These are phyloP conservation scores for Melangyna quadrimaculata DNA, from an alignment of 2,888 invertebrate species.

Conservation along the genomic window DNA sequence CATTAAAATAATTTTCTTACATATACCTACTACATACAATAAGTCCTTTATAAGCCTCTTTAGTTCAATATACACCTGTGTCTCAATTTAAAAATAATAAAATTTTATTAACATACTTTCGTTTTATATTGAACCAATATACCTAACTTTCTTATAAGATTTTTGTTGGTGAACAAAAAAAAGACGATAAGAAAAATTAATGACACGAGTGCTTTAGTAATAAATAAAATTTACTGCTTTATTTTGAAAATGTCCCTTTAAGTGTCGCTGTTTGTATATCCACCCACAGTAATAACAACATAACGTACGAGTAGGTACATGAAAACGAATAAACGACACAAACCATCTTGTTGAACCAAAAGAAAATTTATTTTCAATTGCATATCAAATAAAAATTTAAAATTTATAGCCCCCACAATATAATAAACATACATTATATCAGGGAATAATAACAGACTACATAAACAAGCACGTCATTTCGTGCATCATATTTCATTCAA, in stretches of 20 bases:
- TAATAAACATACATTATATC: background rate
- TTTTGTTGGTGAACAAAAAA: background rate
- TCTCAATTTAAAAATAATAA: background rate
- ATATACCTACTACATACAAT: background rate
- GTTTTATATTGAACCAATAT: background rate
- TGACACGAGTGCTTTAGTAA: background rate
- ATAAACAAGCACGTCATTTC: constrained; percentile 22
- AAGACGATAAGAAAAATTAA: constrained; percentile 8
- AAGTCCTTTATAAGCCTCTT: background rate
- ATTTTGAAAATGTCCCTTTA: background rate
- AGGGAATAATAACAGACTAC: background rate
- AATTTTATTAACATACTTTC: background rate
- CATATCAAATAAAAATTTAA: constrained; percentile 22
- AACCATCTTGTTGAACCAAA: constrained; percentile 21
- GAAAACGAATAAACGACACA: background rate
- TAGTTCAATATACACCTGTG: background rate
- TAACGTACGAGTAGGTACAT: background rate
- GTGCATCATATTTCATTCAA: constrained; percentile 33
- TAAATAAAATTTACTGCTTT: constrained; percentile 27
- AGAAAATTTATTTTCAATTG: constrained; percentile 30
- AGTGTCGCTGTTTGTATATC: background rate
- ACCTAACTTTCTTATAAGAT: background rate
- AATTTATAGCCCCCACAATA: constrained; percentile 13
- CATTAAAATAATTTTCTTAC: background rate
- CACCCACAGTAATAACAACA: background rate